Conservation (phyloP, 2,113 vertebrate genomes). For the Halichoerus grypus region DNA sequence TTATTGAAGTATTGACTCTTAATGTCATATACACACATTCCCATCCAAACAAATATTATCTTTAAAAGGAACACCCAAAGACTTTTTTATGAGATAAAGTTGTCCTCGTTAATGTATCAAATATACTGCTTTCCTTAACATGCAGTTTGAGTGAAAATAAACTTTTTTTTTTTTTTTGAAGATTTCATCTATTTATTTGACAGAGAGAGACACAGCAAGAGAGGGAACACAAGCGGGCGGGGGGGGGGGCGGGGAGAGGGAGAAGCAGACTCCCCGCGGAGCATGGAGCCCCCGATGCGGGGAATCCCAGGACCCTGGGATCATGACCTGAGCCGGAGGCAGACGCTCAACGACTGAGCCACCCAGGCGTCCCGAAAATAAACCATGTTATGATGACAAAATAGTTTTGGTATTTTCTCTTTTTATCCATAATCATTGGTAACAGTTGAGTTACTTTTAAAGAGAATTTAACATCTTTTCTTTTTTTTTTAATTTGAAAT, state of each 20-base stretch:
- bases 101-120: background rate
- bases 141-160: constrained; percentile 35
- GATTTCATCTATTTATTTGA: no score
- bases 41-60: background rate
- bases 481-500: background rate
- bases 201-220: no score
- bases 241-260: no score
- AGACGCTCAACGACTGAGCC: no score
- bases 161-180: no score
- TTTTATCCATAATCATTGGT: constrained; percentile 4
- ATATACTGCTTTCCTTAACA: background rate
- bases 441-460: background rate
- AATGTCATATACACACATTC: background rate
- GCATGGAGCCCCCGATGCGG: no score
- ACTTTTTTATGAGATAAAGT: background rate
- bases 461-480: constrained; percentile 28
- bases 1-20: background rate
- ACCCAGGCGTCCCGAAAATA: background rate
- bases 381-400: background rate
- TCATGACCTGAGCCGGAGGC: no score
- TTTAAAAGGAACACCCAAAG: background rate
- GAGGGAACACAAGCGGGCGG: no score
- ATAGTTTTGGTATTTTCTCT: constrained; percentile 16
- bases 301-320: no score
- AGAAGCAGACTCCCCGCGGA: no score